phyloP scores from a whole-genome alignment of 2,888 invertebrate species.

The Synergus itoensis region DNA sequence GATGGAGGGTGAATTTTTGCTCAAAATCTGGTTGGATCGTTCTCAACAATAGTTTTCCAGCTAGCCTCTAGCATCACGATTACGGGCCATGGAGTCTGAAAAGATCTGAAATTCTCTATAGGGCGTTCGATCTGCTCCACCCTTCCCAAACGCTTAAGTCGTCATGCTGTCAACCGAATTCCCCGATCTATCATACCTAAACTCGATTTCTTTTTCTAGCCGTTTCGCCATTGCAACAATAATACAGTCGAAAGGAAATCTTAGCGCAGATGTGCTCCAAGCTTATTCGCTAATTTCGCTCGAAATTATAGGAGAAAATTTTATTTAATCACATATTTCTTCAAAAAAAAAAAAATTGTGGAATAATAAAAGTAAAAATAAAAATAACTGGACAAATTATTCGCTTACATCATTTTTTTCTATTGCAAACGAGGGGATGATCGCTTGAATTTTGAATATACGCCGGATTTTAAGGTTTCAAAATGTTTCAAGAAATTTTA shows the following conservation, averaged over 20 bases:
- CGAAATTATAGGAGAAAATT: background rate
- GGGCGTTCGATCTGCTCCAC: conserved; percentile 65
- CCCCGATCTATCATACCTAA: conserved; percentile 76
- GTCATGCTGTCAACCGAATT: conserved; percentile 68
- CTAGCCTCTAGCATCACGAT: conserved; percentile 43
- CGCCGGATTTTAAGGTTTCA: too few relatives aligned
- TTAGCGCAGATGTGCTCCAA: conserved; percentile 9
- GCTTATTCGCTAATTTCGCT: background rate
- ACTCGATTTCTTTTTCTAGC: conserved; percentile 59
- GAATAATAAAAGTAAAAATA: too few relatives aligned
- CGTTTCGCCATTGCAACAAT: background rate
- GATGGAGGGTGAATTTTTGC: conserved; percentile 61
- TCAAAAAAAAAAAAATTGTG: background rate
- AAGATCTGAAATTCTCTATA: conserved; percentile 59
- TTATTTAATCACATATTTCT: background rate
- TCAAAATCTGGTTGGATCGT: conserved; percentile 71
- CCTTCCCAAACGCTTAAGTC: conserved; percentile 58
- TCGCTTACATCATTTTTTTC: too few relatives aligned
- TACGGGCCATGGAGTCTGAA: background rate
- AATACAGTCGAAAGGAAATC: conserved; percentile 27
- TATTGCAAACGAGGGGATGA: too few relatives aligned
- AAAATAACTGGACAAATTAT: too few relatives aligned
- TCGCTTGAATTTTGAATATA: too few relatives aligned
- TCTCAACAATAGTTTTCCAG: conserved; percentile 50
- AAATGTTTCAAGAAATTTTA: too few relatives aligned